phyloP scores from a whole-genome alignment of 1,140 invertebrate genomes.

The Teleopsis dalmanni region DNA sequence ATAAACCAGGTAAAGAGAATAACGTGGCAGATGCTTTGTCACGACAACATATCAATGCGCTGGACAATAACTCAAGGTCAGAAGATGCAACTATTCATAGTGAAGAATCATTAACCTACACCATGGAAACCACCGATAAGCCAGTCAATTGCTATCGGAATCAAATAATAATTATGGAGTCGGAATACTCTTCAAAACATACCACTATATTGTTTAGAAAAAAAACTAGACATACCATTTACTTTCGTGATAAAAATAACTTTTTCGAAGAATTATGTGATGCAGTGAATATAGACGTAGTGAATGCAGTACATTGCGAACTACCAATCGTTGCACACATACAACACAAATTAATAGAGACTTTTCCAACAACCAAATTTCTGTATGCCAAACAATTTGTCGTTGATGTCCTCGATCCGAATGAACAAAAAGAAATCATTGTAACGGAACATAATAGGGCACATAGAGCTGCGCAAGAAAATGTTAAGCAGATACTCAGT shows the following conservation, averaged over 20 bases:
- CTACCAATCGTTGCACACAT: conserved; percentile 2
- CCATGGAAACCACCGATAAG: conserved; percentile 11
- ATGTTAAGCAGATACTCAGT: conserved; percentile 11
- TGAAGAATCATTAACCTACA: not conserved
- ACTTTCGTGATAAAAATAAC: not conserved
- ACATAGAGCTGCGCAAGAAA: conserved; percentile 13
- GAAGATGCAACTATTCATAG: conserved; percentile 7
- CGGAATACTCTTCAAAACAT: not conserved
- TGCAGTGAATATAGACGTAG: conserved; percentile 1
- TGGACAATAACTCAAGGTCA: conserved; percentile 6
- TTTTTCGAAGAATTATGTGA: conserved; percentile 1
- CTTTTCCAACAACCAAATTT: conserved; percentile 7
- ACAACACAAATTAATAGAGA: conserved; percentile 4
- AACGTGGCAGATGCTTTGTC: conserved; percentile 25
- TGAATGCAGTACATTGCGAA: conserved; percentile 12
- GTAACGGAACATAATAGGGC: conserved; percentile 8
- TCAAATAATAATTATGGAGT: conserved; percentile 8
- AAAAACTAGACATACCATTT: conserved; percentile 2
- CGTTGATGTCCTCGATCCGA: not conserved
- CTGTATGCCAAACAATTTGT: conserved; percentile 5
- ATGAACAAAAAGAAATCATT: conserved; percentile 5
- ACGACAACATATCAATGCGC: conserved; percentile 7
- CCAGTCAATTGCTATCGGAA: conserved; percentile 12
- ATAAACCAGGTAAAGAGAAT: conserved; percentile 41
- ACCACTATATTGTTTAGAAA: conserved; percentile 12